A percentile compares a stretch with the other conserved stretches of the same genome.
Conservation (phyloP, 1,140 invertebrate species). For the Orchestia grillus region DNA sequence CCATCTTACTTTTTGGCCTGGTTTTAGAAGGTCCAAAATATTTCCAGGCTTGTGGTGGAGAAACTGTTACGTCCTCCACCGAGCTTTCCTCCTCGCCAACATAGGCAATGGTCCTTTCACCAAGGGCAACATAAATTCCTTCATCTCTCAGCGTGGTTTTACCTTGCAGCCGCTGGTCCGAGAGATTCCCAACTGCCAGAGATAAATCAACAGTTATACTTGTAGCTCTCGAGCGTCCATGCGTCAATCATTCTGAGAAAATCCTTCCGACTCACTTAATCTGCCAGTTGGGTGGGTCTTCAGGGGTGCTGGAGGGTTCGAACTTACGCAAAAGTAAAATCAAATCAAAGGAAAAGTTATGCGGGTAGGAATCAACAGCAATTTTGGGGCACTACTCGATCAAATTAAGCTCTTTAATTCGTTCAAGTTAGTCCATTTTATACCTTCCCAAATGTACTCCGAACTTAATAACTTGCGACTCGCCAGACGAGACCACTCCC, state of each 20-base stretch:
- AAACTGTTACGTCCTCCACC: neutral
- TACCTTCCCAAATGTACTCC: neutral
- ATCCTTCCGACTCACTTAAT: constrained; percentile 49
- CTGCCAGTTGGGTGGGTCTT: constrained; percentile 18
- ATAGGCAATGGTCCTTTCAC: constrained; percentile 11
- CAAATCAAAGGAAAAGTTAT: neutral
- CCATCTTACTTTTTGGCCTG: neutral
- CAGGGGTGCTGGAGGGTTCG: constrained; percentile 26
- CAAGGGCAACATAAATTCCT: constrained; percentile 45
- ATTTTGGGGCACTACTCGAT: neutral
- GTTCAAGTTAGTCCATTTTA: neutral
- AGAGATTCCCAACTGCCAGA: constrained; percentile 44
- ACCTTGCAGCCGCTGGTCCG: neutral
- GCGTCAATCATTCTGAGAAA: constrained; percentile 49
- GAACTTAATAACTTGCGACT: neutral
- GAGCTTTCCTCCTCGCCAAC: neutral
- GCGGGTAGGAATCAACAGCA: neutral
- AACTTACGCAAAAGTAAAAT: neutral
- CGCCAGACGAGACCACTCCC: neutral
- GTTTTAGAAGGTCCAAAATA: constrained; percentile 52
- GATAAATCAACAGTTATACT: constrained; percentile 49
- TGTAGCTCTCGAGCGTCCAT: neutral
- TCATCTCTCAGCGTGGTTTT: neutral
- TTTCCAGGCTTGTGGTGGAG: constrained; percentile 32
- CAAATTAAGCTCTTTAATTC: neutral